These are phyloP conservation scores for Sminthurides aquaticus DNA, from an alignment of 2,888 invertebrate genomes.

Conservation along the genomic window DNA sequence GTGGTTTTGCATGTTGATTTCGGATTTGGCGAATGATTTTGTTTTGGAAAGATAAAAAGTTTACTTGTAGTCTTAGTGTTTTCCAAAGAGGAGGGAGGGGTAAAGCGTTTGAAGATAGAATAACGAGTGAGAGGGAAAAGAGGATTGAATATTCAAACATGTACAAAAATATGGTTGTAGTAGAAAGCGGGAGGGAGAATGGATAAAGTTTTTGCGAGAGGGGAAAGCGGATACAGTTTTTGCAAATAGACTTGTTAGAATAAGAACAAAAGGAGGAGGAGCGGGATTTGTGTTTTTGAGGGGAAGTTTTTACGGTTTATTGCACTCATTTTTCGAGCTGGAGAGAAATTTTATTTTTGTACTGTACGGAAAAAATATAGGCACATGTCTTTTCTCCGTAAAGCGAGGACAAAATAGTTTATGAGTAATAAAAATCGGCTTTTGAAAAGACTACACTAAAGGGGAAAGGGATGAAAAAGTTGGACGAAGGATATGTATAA, in stretches of 20 bases:
- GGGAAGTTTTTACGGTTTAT: not conserved
- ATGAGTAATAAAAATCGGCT: not conserved
- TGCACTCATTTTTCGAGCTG: not conserved
- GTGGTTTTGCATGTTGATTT: not conserved
- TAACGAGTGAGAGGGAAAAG: not conserved
- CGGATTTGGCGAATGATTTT: not conserved
- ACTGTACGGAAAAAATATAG: not conserved
- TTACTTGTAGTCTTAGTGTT: too few species aligned
- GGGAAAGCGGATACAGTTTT: too few species aligned
- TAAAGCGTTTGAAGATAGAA: too few species aligned
- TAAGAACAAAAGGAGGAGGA: too few species aligned
- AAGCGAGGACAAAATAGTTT: not conserved
- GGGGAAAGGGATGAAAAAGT: too few species aligned
- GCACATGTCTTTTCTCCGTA: not conserved
- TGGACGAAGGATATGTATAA: too few species aligned
- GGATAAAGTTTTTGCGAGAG: not conserved
- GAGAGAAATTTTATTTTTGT: not conserved
- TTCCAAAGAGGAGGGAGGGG: too few species aligned
- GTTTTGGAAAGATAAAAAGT: not conserved
- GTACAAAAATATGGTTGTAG: not conserved
- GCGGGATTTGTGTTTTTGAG: not conserved
- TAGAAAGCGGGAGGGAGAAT: not conserved
- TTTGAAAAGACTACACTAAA: too few species aligned
- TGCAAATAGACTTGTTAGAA: too few species aligned
- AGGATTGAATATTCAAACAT: not conserved